phyloP scores from a whole-genome alignment of 2,797 vertebrate genomes.

The Sarcophilus harrisii region DNA sequence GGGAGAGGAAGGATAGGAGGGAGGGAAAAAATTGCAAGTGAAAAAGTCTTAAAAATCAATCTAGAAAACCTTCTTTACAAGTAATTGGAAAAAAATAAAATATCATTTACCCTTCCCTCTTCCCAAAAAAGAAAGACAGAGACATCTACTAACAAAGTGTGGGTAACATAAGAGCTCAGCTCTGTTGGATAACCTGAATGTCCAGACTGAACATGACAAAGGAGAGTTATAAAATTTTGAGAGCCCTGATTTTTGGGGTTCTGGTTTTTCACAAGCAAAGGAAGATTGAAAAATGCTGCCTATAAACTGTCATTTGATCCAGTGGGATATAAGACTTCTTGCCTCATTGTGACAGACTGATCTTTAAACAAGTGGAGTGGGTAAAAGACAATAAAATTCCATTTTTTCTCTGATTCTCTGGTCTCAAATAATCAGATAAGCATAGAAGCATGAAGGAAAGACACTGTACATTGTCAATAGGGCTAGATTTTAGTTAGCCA shows the following conservation, averaged over 20 bases:
- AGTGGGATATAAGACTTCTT: not conserved
- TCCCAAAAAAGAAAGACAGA: not conserved
- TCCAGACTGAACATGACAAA: not conserved
- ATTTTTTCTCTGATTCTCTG: not conserved
- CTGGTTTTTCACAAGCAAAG: not conserved
- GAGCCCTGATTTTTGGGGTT: not conserved
- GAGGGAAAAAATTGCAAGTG: not conserved
- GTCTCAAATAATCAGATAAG: not conserved
- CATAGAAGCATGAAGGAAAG: not conserved
- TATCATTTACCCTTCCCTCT: not conserved
- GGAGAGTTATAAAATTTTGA: not conserved
- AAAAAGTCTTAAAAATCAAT: not conserved
- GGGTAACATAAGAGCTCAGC: not conserved
- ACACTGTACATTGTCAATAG: not conserved
- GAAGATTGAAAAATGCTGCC: not conserved
- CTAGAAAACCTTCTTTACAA: not conserved
- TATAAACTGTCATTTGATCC: not conserved
- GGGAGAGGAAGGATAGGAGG: not conserved
- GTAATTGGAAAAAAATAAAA: not conserved
- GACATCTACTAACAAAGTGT: not conserved
- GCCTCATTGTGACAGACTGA: not conserved
- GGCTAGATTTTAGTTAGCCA: not conserved
- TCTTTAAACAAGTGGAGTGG: not conserved
- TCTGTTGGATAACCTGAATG: not conserved
- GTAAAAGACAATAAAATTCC: not conserved